Base-by-base conservation (phyloP, 2,113 vertebrate genomes). In the Meleagris gallopavo region DNA sequence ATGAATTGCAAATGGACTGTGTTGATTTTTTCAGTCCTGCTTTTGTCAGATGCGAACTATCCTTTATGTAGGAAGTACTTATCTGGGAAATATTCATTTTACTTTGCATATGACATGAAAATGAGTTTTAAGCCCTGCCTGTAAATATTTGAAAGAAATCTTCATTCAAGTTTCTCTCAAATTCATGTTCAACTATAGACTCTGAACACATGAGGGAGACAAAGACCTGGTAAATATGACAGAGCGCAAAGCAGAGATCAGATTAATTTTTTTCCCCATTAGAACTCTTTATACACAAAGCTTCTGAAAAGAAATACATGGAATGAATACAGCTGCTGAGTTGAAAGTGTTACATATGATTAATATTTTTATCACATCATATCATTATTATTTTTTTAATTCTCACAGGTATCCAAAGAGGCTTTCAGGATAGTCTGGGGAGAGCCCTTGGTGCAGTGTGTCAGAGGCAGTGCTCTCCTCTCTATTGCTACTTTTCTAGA, bases 171-270 rank as follows among this genome's bases (percentile, higher is more conserved):
- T 30, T 92, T 92, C 88, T 87, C 34, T 86, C 38, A 36, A 75
- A 55, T 83, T 82, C 58, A 21, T 75, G 89, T 94, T 94, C 93
- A 85, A 73, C 25, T 97, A 76, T 74, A 67, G 48, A 9, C 45
- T 96, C 32, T 83, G 67, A 96, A 97, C 98, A 97, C 97, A 94
- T 83, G 98, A 98, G 98, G 98, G 98, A 97, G 97, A 95, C 98
- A 98, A 94, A 98, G 95, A 48, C 97, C 94, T 95, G 58, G n/a
- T 72, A 96, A 97, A 95, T 36, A 20, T 12, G 8, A 45, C 17
- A 40, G 29, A 22, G 10, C 32, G 22, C n/a, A 62, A 3, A 11
- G 6, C 6, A 4, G 13, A 9, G 48, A 50, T n/a, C 21, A 48
- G 43, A 43, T 46, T 57, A 41, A 41, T 32, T 18, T 17, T 5